Evolutionary conservation across 2,888 invertebrate species (phyloP).

Genomic region (Didymodactylos carnosus): DNA sequence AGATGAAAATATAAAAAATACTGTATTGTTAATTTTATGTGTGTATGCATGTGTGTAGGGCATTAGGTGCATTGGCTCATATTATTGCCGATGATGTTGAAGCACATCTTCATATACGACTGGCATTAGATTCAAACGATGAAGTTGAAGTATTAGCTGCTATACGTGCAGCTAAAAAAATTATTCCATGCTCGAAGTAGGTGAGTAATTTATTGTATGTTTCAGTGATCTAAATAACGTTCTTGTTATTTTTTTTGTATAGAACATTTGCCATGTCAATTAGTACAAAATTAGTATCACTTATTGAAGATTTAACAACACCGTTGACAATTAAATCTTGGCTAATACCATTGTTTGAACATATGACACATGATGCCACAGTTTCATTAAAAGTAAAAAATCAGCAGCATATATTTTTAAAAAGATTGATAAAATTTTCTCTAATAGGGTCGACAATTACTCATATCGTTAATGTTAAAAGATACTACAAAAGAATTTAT

Average conservation of each 20-base stretch:
- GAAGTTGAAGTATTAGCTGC: slow-evolving; percentile 86
- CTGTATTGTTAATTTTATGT: not conserved
- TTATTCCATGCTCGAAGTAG: slow-evolving; percentile 77
- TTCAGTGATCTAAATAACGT: not conserved
- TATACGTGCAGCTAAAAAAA: slow-evolving; percentile 75
- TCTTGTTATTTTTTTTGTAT: not conserved
- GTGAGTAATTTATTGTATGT: slow-evolving; percentile 18
- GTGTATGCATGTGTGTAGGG: slow-evolving; percentile 36
- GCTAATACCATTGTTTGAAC: slow-evolving; percentile 67
- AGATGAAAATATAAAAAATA: not conserved
- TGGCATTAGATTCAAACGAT: slow-evolving; percentile 77
- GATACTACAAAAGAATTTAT: not conserved
- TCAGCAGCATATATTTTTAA: not conserved
- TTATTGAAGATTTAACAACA: slow-evolving; percentile 76
- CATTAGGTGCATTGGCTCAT: slow-evolving; percentile 70
- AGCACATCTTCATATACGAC: slow-evolving; percentile 76
- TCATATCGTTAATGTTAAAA: not conserved
- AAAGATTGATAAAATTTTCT: not conserved
- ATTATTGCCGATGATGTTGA: slow-evolving; percentile 80
- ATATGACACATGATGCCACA: slow-evolving; percentile 67
- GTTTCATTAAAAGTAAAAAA: slow-evolving; percentile 48
- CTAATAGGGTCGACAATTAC: not conserved
- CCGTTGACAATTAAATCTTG: slow-evolving; percentile 74
- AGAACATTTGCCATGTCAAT: slow-evolving; percentile 37
- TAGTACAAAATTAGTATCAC: slow-evolving; percentile 78